Percentiles rank a stretch among this genome's conserved stretches.
These are phyloP conservation scores for Tragelaphus scriptus DNA, from an alignment of 2,113 vertebrate genomes.

Conservation along the genomic window DNA sequence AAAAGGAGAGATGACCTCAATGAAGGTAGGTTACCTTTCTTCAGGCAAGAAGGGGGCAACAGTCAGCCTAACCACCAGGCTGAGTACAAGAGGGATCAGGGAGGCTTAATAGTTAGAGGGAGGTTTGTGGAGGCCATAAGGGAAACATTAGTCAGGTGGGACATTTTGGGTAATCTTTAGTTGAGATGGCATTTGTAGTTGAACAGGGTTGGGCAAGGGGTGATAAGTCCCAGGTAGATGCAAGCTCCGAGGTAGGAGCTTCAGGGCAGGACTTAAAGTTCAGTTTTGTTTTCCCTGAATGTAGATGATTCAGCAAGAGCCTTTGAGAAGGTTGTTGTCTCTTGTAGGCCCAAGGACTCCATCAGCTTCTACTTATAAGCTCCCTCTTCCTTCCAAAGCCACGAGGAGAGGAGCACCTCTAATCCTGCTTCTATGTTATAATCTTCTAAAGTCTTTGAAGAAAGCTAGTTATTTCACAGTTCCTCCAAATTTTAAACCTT, in stretches of 20 bases:
- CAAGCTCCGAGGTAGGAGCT: not conserved
- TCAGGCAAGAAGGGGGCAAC: not conserved
- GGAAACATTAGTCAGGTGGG: not conserved
- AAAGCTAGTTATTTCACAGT: not conserved
- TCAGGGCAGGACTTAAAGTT: not conserved
- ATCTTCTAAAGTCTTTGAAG: not conserved
- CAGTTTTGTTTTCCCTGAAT: not conserved
- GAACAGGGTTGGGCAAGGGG: not conserved
- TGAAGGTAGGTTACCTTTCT: not conserved
- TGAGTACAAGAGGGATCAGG: not conserved
- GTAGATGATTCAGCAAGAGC: not conserved
- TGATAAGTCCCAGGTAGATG: not conserved
- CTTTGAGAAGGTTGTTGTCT: not conserved
- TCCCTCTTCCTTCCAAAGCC: not conserved
- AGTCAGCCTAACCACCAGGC: accelerated
- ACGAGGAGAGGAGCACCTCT: no score
- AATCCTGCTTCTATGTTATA: not conserved
- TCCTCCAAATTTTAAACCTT: not conserved
- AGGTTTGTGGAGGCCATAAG: not conserved
- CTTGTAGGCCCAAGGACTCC: not conserved
- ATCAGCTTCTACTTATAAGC: not conserved
- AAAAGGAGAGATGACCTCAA: not conserved
- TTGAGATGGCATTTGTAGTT: not conserved
- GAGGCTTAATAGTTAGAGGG: not conserved
- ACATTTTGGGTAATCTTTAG: not conserved